phyloP scores from a whole-genome alignment of 2,888 invertebrate species.

The Folsomia manolachei region DNA sequence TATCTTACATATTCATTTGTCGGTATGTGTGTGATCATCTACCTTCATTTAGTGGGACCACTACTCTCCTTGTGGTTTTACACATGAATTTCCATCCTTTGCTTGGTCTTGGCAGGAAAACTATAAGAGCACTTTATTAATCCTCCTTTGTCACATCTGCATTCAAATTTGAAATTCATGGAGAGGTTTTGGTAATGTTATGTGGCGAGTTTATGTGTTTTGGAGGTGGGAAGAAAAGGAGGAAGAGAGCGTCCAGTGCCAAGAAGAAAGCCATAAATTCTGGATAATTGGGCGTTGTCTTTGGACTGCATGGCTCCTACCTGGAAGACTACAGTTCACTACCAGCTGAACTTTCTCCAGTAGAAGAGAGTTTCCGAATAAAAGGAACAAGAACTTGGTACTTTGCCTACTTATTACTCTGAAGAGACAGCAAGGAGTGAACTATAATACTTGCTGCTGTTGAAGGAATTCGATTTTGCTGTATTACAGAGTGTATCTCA shows the following conservation, averaged over 20 bases:
- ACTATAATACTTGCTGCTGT: background rate
- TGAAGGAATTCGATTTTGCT: background rate
- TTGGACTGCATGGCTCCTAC: background rate
- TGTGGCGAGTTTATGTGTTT: background rate
- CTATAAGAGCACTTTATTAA: background rate
- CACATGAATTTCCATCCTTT: no score
- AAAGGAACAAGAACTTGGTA: no score
- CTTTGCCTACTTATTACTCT: background rate
- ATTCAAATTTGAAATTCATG: background rate
- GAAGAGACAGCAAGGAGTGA: background rate
- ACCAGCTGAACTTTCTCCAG: background rate
- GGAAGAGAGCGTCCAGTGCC: background rate
- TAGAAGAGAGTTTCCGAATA: background rate
- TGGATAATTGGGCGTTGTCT: conserved; percentile 26
- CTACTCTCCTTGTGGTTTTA: no score
- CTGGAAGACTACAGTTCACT: background rate
- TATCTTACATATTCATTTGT: no score
- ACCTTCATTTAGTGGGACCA: no score
- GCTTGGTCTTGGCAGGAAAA: no score
- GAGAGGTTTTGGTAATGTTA: background rate
- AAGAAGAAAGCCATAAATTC: conserved; percentile 26
- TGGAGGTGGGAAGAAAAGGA: background rate
- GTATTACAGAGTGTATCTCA: background rate
- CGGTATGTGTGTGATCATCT: no score
- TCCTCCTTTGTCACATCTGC: background rate